phyloP scores from a whole-genome alignment of 1,140 invertebrate species.

The Oscheius sp. region DNA sequence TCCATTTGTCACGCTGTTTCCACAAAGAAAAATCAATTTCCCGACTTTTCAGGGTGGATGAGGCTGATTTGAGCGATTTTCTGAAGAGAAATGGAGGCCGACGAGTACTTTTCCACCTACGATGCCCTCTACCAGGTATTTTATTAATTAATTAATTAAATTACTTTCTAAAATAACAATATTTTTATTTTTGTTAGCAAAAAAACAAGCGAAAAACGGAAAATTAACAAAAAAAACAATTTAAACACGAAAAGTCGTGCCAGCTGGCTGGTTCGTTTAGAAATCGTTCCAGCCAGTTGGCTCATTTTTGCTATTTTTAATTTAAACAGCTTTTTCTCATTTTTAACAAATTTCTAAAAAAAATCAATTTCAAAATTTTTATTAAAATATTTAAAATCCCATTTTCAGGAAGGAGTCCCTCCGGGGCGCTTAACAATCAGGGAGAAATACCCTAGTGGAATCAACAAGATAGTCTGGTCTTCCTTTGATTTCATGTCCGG shows the following conservation, averaged over 20 bases:
- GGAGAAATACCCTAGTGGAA: conserved; percentile 22
- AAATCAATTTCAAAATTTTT: not conserved
- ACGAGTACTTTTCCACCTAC: conserved; percentile 36
- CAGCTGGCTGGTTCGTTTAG: no score
- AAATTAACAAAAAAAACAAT: no score
- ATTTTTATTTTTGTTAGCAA: conserved; percentile 3
- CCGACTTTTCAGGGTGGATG: no score
- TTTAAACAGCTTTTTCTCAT: not conserved
- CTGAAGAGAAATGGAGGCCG: conserved; percentile 42
- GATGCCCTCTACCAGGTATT: conserved; percentile 33
- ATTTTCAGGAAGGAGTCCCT: conserved; percentile 19
- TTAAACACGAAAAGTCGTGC: no score
- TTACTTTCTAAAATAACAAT: not conserved
- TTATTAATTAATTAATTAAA: conserved; percentile 6
- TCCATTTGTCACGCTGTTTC: no score
- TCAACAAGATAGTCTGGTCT: conserved; percentile 41
- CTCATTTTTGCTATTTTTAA: no score
- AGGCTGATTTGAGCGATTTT: no score
- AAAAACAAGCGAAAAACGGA: conserved; percentile 9
- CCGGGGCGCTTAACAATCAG: conserved; percentile 11
- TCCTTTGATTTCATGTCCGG: conserved; percentile 43
- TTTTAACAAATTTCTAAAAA: not conserved
- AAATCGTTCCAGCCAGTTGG: no score
- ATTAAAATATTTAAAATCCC: not conserved
- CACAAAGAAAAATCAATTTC: no score